These are phyloP conservation scores for Erinaceus europaeus DNA, from an alignment of 2,113 vertebrate species.

Conservation along the genomic window DNA sequence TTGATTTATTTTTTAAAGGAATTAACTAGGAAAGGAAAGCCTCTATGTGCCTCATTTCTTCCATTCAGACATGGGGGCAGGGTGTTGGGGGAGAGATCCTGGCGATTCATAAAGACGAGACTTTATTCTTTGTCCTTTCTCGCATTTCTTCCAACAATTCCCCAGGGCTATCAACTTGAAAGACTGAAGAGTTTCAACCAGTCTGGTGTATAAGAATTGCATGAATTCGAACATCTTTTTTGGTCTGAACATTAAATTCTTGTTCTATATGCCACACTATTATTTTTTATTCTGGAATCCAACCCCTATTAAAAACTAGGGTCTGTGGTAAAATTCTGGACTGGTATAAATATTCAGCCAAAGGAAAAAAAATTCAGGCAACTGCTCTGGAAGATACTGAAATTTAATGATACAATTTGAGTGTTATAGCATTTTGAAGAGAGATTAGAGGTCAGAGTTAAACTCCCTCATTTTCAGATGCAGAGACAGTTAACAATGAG, in stretches of 20 bases:
- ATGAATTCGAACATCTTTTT: background rate
- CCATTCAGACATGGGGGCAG: background rate
- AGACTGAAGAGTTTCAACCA: background rate
- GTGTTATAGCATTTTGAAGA: slow-evolving; percentile 46
- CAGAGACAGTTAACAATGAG: slow-evolving; percentile 17
- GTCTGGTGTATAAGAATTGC: background rate
- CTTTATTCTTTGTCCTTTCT: background rate
- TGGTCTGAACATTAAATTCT: background rate
- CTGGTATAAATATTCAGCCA: slow-evolving; percentile 9
- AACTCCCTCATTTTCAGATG: slow-evolving; percentile 40
- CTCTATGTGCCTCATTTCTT: too few relatives aligned
- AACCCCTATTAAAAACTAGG: background rate
- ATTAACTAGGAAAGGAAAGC: too few relatives aligned
- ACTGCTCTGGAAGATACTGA: background rate
- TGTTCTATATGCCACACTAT: background rate
- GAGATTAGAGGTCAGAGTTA: slow-evolving; percentile 37
- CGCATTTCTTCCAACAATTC: background rate
- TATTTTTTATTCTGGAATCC: background rate
- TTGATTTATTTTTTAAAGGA: slow-evolving; percentile 6
- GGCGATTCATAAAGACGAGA: background rate
- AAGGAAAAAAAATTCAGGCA: slow-evolving; percentile 26
- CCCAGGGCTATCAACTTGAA: background rate
- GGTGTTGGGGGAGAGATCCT: background rate
- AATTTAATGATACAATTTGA: slow-evolving; percentile 46
- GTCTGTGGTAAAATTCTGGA: background rate